These are phyloP conservation scores for Nothobranchius kuhntae DNA, from an alignment of 2,113 vertebrate genomes.

Conservation along the genomic window DNA sequence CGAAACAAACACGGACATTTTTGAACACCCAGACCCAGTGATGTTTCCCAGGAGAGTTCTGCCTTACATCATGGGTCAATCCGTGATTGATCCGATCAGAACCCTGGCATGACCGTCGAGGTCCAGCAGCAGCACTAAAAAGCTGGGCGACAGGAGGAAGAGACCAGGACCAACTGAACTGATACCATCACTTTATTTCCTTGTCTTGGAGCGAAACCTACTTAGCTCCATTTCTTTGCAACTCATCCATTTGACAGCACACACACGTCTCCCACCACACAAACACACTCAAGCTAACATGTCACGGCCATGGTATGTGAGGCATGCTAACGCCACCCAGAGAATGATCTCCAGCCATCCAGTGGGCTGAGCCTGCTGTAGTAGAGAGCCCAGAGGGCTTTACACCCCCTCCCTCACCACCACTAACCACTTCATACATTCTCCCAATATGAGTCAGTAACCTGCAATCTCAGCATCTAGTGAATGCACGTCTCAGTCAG, in stretches of 20 bases:
- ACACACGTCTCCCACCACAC: slow-evolving; percentile 19
- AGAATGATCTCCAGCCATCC: slow-evolving; percentile 62
- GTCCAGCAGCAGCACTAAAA: too few relatives aligned
- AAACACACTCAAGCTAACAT: slow-evolving; percentile 47
- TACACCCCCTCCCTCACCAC: slow-evolving; percentile 16
- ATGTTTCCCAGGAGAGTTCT: too few relatives aligned
- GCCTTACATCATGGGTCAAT: too few relatives aligned
- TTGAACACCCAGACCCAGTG: too few relatives aligned
- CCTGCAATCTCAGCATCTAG: slow-evolving; percentile 8
- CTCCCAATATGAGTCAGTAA: slow-evolving; percentile 12
- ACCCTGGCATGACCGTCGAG: too few relatives aligned
- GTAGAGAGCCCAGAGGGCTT: slow-evolving; percentile 54
- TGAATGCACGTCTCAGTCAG: neutral
- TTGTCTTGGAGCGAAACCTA: neutral
- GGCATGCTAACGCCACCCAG: slow-evolving; percentile 67
- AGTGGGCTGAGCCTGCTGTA: slow-evolving; percentile 47
- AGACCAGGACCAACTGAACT: too few relatives aligned
- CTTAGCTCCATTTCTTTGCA: neutral
- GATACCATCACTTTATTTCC: neutral
- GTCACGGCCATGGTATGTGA: slow-evolving; percentile 69
- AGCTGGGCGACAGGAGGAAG: too few relatives aligned
- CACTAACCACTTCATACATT: slow-evolving; percentile 30
- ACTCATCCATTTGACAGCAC: slow-evolving; percentile 3
- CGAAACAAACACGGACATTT: too few relatives aligned
- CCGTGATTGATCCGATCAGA: too few relatives aligned